Evolutionary conservation across 2,888 invertebrate genomes (phyloP).

Genomic region (Chromoteleia sp.): DNA sequence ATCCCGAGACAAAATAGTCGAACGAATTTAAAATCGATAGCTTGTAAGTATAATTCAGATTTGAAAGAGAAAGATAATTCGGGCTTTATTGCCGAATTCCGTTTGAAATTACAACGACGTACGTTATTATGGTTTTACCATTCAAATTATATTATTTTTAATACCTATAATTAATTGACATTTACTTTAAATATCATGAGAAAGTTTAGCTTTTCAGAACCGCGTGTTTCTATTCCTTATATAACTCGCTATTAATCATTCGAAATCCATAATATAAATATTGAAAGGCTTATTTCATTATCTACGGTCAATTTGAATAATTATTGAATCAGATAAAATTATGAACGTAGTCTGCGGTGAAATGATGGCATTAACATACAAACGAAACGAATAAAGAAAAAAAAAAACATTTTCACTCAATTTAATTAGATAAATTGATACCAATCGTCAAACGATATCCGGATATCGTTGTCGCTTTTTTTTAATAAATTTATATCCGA

Average conservation of each 20-base stretch:
- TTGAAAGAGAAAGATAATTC: too few species aligned
- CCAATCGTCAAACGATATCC: too few species aligned
- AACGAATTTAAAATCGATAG: too few species aligned
- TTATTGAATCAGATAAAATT: neutral
- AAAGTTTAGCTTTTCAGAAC: conserved; percentile 31
- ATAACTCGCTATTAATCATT: conserved; percentile 8
- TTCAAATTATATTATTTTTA: neutral
- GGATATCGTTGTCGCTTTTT: too few species aligned
- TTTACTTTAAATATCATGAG: conserved; percentile 24
- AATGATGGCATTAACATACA: too few species aligned
- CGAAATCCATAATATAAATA: neutral
- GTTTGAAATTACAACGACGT: neutral
- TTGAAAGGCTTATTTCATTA: neutral
- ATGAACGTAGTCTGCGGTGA: too few species aligned
- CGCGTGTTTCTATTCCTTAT: conserved; percentile 19
- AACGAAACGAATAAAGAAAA: too few species aligned
- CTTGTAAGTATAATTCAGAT: too few species aligned
- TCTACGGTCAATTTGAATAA: neutral
- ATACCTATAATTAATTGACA: conserved; percentile 31
- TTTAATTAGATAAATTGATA: too few species aligned
- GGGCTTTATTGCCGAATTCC: too few species aligned
- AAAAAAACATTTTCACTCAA: too few species aligned
- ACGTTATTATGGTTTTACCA: neutral
- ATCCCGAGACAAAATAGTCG: neutral
- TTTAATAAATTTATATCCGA: too few species aligned